These are phyloP conservation scores for Cirrhinus molitorella DNA, from an alignment of 2,797 vertebrate genomes.

Conservation along the genomic window DNA sequence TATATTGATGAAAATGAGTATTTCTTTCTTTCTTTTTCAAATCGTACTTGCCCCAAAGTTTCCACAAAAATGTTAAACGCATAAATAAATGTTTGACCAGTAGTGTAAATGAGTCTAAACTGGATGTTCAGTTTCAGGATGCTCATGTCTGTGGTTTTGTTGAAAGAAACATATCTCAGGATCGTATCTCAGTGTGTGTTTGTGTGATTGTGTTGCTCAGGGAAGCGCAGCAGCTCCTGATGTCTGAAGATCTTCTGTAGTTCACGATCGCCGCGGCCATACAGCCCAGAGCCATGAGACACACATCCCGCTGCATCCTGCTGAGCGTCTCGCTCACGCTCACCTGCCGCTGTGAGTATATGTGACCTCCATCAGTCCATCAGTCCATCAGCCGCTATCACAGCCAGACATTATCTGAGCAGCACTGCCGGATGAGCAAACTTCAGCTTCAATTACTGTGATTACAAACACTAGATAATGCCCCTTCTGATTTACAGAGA, in stretches of 20 bases:
- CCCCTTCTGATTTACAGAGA: too few species aligned
- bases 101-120: slow-evolving; percentile 54
- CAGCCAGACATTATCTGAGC: too few species aligned
- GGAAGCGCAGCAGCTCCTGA: slow-evolving; percentile 71
- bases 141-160: neutral
- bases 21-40: too few species aligned
- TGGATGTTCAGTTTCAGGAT: slow-evolving; percentile 14
- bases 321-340: slow-evolving; percentile 69
- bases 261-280: slow-evolving; percentile 70
- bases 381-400: too few species aligned
- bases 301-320: slow-evolving; percentile 66
- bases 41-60: too few species aligned
- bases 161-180: neutral
- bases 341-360: slow-evolving; percentile 55
- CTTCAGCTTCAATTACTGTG: too few species aligned
- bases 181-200: neutral
- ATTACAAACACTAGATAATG: too few species aligned
- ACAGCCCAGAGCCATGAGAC: slow-evolving; percentile 76
- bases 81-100: too few species aligned
- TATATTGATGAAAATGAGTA: too few species aligned
- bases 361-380: neutral
- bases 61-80: too few species aligned
- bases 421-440: too few species aligned
- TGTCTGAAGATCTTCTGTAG: slow-evolving; percentile 74
- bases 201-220: slow-evolving; percentile 53